Conservation (phyloP, 1,140 invertebrate species). For the Globodera ellingtonae region DNA sequence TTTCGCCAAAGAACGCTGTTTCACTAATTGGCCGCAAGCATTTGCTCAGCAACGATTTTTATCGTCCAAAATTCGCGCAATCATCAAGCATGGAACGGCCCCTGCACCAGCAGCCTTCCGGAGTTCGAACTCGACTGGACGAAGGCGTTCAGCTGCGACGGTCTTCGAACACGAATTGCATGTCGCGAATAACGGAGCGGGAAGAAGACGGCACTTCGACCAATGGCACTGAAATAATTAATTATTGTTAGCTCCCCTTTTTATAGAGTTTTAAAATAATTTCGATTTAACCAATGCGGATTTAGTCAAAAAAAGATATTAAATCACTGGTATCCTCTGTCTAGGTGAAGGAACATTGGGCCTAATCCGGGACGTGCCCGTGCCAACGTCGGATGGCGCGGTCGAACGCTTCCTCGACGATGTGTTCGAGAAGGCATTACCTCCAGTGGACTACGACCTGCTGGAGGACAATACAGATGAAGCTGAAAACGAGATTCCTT, state of each 20-base stretch:
- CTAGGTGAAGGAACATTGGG: conserved; percentile 15
- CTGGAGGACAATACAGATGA: neutral
- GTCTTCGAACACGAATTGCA: conserved; percentile 13
- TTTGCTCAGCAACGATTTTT: neutral
- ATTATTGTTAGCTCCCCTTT: neutral
- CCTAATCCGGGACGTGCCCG: conserved; percentile 39
- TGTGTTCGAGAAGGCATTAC: conserved; percentile 34
- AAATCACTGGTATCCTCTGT: too few relatives aligned
- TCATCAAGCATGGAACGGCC: neutral
- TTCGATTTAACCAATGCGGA: neutral
- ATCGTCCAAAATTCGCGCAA: neutral
- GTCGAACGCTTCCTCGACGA: conserved; percentile 39
- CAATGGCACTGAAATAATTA: conserved; percentile 2
- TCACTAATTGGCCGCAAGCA: neutral
- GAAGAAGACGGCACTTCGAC: conserved; percentile 12
- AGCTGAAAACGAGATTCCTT: conserved; percentile 29
- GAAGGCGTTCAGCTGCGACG: neutral
- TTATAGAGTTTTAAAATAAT: neutral
- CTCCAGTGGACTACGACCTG: conserved; percentile 14
- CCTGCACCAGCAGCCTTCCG: neutral
- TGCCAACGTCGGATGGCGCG: conserved; percentile 31
- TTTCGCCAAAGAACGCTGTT: neutral
- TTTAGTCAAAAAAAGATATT: too few relatives aligned
- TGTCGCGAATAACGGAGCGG: conserved; percentile 37
- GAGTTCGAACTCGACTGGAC: neutral